phyloP scores from a whole-genome alignment of 2,113 vertebrate genomes.

The Microtus pennsylvanicus region DNA sequence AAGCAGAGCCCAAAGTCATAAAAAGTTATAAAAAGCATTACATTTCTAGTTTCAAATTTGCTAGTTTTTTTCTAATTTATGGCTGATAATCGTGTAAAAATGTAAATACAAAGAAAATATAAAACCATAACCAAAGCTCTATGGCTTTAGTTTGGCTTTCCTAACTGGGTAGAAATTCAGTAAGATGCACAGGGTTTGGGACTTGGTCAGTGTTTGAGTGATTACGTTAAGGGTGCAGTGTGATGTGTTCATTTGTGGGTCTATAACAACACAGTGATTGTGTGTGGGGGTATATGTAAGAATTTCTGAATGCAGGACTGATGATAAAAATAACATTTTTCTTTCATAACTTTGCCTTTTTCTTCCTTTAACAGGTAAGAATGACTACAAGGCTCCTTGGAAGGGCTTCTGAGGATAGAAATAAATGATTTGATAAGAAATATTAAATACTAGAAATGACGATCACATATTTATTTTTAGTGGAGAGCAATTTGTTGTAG shows the following conservation, averaged over 20 bases:
- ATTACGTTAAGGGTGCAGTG: background rate
- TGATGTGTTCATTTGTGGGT: too few relatives aligned
- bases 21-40: background rate
- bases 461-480: background rate
- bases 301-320: too few relatives aligned
- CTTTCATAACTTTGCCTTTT: background rate
- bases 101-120: background rate
- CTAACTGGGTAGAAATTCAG: too few relatives aligned
- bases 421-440: background rate
- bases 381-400: fast-evolving
- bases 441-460: background rate
- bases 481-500: background rate
- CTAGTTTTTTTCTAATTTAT: background rate
- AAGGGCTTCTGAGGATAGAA: background rate
- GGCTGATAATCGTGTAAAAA: too few relatives aligned
- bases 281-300: too few relatives aligned
- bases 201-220: background rate
- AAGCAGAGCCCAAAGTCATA: too few relatives aligned
- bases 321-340: too few relatives aligned
- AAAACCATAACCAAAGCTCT: background rate
- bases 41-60: background rate
- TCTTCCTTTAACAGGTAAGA: background rate
- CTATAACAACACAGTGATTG: too few relatives aligned
- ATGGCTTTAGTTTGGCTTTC: background rate
- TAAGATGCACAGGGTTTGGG: background rate